Percentiles rank a stretch among this genome's conserved stretches.
These are phyloP conservation scores for Aleiodes sp. DNA, from an alignment of 1,140 invertebrate species.

Conservation along the genomic window DNA sequence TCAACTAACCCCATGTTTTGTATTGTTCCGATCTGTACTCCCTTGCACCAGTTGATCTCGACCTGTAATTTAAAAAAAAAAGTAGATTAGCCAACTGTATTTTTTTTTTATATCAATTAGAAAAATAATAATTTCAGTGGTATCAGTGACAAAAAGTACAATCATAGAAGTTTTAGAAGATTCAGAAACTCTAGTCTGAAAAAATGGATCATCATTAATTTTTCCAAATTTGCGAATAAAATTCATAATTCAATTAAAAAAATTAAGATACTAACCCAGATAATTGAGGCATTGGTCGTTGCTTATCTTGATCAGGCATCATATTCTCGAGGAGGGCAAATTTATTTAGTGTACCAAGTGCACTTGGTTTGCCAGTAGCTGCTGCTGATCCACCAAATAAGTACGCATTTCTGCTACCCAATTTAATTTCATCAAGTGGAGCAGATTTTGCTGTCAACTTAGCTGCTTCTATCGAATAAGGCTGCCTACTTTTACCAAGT, in stretches of 20 bases:
- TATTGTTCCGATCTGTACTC: constrained; percentile 58
- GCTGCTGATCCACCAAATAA: constrained; percentile 46
- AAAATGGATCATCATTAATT: constrained; percentile 46
- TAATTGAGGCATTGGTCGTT: constrained; percentile 47
- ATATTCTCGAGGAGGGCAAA: constrained; percentile 63
- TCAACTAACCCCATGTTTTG: constrained; percentile 54
- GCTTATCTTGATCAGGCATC: constrained; percentile 59
- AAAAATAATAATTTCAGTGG: constrained; percentile 18
- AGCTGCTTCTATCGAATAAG: constrained; percentile 64
- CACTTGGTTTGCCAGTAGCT: constrained; percentile 40
- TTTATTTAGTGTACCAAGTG: constrained; percentile 58
- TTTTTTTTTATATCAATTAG: background rate
- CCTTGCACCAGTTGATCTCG: constrained; percentile 59
- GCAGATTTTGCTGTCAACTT: constrained; percentile 67
- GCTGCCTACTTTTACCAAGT: constrained; percentile 43
- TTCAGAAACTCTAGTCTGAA: constrained; percentile 61
- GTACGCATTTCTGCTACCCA: constrained; percentile 60
- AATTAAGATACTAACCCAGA: constrained; percentile 54
- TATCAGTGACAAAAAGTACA: constrained; percentile 43
- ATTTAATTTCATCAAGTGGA: constrained; percentile 58
- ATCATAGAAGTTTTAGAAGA: constrained; percentile 49
- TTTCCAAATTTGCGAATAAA: background rate
- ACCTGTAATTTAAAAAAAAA: constrained; percentile 49
- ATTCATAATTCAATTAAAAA: background rate
- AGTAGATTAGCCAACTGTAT: constrained; percentile 1